Evolutionary conservation across 2,113 vertebrate species (phyloP), one percentile per base, ranked within the genome.

Genomic region (Spea multiplicata): DNA sequence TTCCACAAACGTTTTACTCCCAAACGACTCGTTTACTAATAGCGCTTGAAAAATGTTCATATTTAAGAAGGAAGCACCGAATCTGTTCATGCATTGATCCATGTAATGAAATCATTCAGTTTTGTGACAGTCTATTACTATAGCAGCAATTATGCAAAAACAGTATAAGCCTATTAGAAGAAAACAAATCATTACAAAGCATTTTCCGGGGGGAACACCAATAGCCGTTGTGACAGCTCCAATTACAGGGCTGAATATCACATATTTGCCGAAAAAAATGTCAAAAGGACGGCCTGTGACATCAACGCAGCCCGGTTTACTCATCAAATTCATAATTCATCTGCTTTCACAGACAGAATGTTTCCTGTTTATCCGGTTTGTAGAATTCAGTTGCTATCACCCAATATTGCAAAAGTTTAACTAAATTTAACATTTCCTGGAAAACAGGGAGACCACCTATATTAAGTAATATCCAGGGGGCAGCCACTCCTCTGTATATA

Each of bases 71-170:
- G 45, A 74, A 66, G 65, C 71, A 72, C 45, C 49, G 69, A 46
- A 55, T 52, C 30, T 65, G 76, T 73, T 59, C 44, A 6, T 61
- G 71, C 78, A 80, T 80, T 74, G 78, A 80, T 80, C 78, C 78
- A 61, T 80, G 78, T 80, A 74, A 80, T 80, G 71, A 71, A 80
- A 80, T 67, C 78, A 61, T 80, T 74, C 78, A 61, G 78, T 74
- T 74, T 66, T 49, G 64, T 80, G 78, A 80, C 78, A 80, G 78
- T 68, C 78, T 73, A 80, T 74, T 80, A 80, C 78, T 80, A 53
- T 59, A 14, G 45, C 45, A 61, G 78, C 74, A 80, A 80, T 80
- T 80, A 80, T 80, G 71, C 64, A 45, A 13, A 52, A 52, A 44
- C 65, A 50, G 78, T 48, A 65, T 72, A 55, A 48, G 64, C 62